Conservation (phyloP, 35 echinoderm and acorn worm species). For the Nesometra sesokonis region DNA sequence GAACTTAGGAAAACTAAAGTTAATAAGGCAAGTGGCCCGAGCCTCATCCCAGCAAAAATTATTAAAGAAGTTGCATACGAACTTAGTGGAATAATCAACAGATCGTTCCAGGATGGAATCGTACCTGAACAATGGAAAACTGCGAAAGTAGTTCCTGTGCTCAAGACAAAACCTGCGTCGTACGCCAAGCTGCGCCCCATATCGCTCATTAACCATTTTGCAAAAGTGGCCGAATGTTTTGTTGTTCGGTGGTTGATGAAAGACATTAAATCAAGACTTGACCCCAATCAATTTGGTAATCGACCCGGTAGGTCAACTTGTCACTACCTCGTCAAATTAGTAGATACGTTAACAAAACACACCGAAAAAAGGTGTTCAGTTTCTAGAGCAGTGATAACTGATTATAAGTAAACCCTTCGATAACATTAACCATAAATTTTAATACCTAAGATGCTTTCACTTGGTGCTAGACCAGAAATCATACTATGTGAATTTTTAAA, state of each 20-base stretch:
- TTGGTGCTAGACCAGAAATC: too few species aligned
- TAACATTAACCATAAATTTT: not conserved
- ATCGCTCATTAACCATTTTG: slow-evolving; percentile 12
- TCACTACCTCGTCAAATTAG: slow-evolving; percentile 12
- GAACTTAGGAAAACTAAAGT: not conserved
- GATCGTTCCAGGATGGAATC: too few species aligned
- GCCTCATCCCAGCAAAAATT: not conserved
- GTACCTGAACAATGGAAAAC: too few species aligned
- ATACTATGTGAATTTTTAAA: too few species aligned
- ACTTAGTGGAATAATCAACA: too few species aligned
- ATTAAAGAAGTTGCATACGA: too few species aligned
- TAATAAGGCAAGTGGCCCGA: not conserved
- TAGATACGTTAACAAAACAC: not conserved
- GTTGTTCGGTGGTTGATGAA: not conserved
- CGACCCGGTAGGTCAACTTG: not conserved
- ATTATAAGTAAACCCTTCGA: slow-evolving; percentile 20
- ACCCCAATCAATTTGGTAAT: slow-evolving; percentile 13
- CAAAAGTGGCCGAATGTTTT: slow-evolving; percentile 21
- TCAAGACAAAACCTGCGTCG: too few species aligned
- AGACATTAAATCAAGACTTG: not conserved
- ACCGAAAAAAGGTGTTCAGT: not conserved
- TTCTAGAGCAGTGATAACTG: not conserved
- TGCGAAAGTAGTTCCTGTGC: too few species aligned
- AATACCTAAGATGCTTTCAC: too few species aligned
- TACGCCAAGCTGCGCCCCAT: slow-evolving; percentile 1